Evolutionary conservation across 2,113 vertebrate species (phyloP).

Genomic region (Phaethornis superciliosus): DNA sequence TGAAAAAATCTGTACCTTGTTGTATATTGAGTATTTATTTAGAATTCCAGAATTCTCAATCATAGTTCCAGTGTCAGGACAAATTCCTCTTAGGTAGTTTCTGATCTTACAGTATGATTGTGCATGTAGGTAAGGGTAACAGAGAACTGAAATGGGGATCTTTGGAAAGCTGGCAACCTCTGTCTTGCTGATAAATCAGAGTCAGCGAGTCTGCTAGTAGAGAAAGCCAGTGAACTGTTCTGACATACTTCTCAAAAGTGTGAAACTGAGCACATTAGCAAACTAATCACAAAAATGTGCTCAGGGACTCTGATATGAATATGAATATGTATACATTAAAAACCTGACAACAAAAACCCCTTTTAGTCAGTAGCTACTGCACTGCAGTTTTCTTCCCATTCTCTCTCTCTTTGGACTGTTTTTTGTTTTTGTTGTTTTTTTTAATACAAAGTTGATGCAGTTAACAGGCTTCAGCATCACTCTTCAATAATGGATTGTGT

Average conservation of each 20-base stretch:
- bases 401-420: not conserved
- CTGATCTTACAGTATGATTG: not conserved
- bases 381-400: not conserved
- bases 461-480: not conserved
- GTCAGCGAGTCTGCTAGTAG: not conserved
- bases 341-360: not conserved
- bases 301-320: not conserved
- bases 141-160: not conserved
- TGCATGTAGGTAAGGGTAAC: not conserved
- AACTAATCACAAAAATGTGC: not conserved
- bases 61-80: not conserved
- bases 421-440: not conserved
- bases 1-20: not conserved
- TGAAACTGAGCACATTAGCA: not conserved
- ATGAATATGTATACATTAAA: not conserved
- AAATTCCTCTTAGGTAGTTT: not conserved
- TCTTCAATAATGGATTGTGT: not conserved
- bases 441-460: not conserved
- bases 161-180: not conserved
- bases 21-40: not conserved
- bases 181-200: not conserved
- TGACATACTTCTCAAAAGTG: not conserved
- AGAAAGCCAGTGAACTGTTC: not conserved
- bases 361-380: not conserved
- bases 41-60: not conserved